These are phyloP conservation scores for Catostylus mosaicus DNA, from an alignment of 30 jellyfish, hydroid and myxozoan genomes.

Conservation along the genomic window DNA sequence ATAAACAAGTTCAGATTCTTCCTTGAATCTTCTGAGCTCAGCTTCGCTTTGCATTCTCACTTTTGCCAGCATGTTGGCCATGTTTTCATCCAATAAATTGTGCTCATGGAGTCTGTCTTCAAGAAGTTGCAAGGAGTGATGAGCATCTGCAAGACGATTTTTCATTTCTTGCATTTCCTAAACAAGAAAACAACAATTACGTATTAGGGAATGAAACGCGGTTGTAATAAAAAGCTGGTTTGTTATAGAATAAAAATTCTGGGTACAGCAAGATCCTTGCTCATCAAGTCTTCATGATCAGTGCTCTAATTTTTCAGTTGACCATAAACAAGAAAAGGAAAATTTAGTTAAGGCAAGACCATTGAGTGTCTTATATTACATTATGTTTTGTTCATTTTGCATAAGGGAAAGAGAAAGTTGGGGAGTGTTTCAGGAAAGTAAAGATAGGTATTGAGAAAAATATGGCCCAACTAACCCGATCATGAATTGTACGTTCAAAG, in stretches of 20 bases:
- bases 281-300: too few species aligned
- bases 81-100: conserved; percentile 83
- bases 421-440: too few species aligned
- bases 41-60: conserved; percentile 88
- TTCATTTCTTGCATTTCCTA: conserved; percentile 82
- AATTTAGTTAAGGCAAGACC: too few species aligned
- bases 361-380: too few species aligned
- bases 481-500: conserved; percentile 87
- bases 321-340: too few species aligned
- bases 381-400: too few species aligned
- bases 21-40: conserved; percentile 81
- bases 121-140: conserved; percentile 66
- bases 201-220: not conserved
- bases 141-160: conserved; percentile 77
- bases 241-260: too few species aligned
- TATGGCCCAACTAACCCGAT: conserved; percentile 47
- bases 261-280: too few species aligned
- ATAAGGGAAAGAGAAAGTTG: too few species aligned
- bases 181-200: not conserved
- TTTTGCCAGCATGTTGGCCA: conserved; percentile 70
- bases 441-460: too few species aligned
- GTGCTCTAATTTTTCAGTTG: too few species aligned
- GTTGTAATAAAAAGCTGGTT: not conserved
- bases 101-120: conserved; percentile 88
- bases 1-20: conserved; percentile 84